Conservation (phyloP, 2,888 invertebrate genomes). For the Emmelina monodactyla region DNA sequence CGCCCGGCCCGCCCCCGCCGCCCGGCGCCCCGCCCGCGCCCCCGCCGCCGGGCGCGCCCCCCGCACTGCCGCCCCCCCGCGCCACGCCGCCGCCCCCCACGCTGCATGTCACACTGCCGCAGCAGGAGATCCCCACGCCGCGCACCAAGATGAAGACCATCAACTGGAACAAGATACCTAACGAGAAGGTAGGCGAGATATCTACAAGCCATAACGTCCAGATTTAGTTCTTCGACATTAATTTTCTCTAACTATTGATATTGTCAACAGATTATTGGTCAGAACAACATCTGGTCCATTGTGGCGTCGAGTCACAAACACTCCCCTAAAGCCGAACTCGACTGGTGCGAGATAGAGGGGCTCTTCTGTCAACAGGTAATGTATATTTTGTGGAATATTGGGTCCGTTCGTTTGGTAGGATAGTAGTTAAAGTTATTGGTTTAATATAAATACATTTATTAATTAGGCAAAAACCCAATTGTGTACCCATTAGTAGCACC, state of each 20-base stretch:
- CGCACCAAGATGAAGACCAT: conserved; percentile 97
- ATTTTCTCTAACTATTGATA: not conserved
- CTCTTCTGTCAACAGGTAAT: conserved; percentile 89
- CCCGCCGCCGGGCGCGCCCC: conserved; percentile 46
- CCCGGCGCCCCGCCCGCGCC: conserved; percentile 50
- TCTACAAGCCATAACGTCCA: not conserved
- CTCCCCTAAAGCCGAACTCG: conserved; percentile 83
- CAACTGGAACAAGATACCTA: conserved; percentile 97
- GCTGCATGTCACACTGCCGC: conserved; percentile 72
- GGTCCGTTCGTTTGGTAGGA: too few relatives aligned
- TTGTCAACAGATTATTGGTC: conserved; percentile 77
- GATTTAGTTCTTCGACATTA: not conserved
- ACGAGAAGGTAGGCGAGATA: conserved; percentile 72
- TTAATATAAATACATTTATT: too few relatives aligned
- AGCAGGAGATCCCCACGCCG: conserved; percentile 93
- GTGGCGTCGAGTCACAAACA: conserved; percentile 87
- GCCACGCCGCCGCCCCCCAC: conserved; percentile 45
- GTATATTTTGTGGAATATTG: not conserved
- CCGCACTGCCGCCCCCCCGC: conserved; percentile 38
- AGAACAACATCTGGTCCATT: conserved; percentile 92
- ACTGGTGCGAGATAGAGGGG: conserved; percentile 94
- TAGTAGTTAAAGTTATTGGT: too few relatives aligned
- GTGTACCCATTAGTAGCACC: too few relatives aligned
- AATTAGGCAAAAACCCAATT: too few relatives aligned
- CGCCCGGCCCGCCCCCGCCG: conserved; percentile 41